Conservation (phyloP, 2,113 vertebrate species). For the Amblyopsis rosae region DNA sequence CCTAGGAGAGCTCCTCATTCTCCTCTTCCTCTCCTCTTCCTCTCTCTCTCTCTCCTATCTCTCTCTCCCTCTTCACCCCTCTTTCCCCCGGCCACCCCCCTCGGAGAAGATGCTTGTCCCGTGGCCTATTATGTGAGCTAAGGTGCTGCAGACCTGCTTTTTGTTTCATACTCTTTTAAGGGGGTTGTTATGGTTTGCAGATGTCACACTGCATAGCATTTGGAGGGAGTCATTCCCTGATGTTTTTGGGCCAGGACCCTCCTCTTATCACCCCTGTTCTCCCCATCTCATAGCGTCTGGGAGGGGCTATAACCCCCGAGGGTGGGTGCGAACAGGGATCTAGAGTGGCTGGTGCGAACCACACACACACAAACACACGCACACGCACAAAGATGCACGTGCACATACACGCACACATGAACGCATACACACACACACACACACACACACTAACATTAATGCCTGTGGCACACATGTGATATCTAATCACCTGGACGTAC, state of each 20-base stretch:
- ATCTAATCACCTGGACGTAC: background rate
- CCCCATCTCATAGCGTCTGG: conserved; percentile 50
- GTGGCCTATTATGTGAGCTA: conserved; percentile 58
- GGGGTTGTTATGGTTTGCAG: conserved; percentile 74
- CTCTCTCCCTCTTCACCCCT: background rate
- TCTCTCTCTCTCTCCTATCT: background rate
- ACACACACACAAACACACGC: too few relatives aligned
- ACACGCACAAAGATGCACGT: too few relatives aligned
- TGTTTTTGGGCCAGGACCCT: conserved; percentile 67
- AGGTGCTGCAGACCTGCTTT: conserved; percentile 55
- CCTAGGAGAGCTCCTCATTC: conserved; percentile 9
- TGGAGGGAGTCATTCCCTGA: conserved; percentile 59
- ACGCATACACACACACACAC: too few relatives aligned
- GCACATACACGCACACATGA: too few relatives aligned
- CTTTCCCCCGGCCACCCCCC: conserved; percentile 18
- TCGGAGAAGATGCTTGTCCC: conserved; percentile 55
- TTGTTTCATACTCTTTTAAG: conserved; percentile 63
- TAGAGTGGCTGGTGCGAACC: conserved; percentile 6
- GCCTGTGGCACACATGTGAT: too few relatives aligned
- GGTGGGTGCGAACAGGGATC: conserved; percentile 37
- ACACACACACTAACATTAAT: too few relatives aligned
- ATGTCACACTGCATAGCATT: conserved; percentile 75
- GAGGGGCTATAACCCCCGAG: conserved; percentile 47
- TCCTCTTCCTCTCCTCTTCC: background rate
- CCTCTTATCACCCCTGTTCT: conserved; percentile 55